Percentiles rank a stretch among this genome's conserved stretches.
Conservation (phyloP, 2,113 vertebrate genomes). For the Coreoperca whiteheadi region DNA sequence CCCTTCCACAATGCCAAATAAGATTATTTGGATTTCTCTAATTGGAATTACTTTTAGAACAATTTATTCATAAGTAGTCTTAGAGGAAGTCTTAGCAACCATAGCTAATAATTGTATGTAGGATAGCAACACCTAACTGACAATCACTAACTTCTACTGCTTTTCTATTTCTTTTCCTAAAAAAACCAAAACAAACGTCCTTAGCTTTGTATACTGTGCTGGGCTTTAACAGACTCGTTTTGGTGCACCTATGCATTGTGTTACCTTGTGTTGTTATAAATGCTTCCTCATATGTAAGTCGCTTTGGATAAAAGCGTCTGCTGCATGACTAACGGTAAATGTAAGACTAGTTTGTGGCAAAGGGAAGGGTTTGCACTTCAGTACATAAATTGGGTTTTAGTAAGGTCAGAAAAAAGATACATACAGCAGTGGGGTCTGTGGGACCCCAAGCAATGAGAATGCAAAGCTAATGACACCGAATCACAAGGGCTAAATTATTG, state of each 20-base stretch:
- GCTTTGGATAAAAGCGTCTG: too few relatives aligned
- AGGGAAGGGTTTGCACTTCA: neutral
- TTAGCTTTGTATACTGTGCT: too few relatives aligned
- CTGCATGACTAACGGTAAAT: neutral
- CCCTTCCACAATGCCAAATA: neutral
- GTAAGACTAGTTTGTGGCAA: neutral
- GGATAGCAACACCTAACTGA: too few relatives aligned
- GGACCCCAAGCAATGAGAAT: neutral
- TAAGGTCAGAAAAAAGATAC: neutral
- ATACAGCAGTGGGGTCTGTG: neutral
- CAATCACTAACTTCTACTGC: too few relatives aligned
- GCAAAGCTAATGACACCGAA: constrained; percentile 1
- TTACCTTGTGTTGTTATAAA: too few relatives aligned
- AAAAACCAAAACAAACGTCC: too few relatives aligned
- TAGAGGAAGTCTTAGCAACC: neutral
- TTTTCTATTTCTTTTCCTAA: too few relatives aligned
- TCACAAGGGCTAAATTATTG: neutral
- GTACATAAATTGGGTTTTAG: neutral
- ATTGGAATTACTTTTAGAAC: neutral
- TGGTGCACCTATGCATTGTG: too few relatives aligned
- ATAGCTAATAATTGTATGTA: neutral
- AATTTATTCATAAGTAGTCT: neutral
- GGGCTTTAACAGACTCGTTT: too few relatives aligned
- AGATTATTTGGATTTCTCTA: neutral
- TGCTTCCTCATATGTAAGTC: too few relatives aligned